phyloP scores from a whole-genome alignment of 92 coral and sea anemone species.

The Porites divaricata region DNA sequence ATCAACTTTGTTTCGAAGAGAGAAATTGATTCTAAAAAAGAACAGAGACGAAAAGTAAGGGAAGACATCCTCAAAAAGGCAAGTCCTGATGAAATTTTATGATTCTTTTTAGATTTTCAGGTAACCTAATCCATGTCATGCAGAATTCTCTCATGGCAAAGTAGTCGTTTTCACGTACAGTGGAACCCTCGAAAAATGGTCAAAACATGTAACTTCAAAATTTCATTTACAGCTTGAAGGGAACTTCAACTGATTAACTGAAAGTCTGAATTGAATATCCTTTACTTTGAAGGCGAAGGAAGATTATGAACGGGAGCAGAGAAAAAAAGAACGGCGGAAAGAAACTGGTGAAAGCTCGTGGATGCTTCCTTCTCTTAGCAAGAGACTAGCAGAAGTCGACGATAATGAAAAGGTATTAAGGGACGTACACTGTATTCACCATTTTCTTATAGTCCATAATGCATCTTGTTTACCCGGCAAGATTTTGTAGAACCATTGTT shows the following conservation, averaged over 20 bases:
- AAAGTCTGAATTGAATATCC: background rate
- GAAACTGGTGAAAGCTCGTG: slow-evolving; percentile 92
- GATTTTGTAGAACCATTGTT: too few species aligned
- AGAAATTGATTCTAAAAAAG: slow-evolving; percentile 85
- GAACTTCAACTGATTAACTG: too few species aligned
- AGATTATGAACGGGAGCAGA: slow-evolving; percentile 84
- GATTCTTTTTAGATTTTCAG: background rate
- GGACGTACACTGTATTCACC: too few species aligned
- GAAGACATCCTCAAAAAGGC: slow-evolving; percentile 78
- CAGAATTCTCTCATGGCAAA: too few species aligned
- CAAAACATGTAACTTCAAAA: too few species aligned
- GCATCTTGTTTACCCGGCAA: too few species aligned
- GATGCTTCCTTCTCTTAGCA: slow-evolving; percentile 89
- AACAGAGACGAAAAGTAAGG: slow-evolving; percentile 78
- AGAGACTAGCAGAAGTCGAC: slow-evolving; percentile 68
- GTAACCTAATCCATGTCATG: background rate
- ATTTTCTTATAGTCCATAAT: too few species aligned
- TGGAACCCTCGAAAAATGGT: background rate
- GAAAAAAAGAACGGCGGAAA: slow-evolving; percentile 71
- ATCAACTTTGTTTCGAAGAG: slow-evolving; percentile 93
- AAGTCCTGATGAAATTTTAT: background rate
- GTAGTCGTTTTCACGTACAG: too few species aligned
- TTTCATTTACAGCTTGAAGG: too few species aligned
- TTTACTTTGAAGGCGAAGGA: slow-evolving; percentile 75
- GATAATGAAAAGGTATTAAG: slow-evolving; percentile 29